Base-by-base conservation (phyloP, 2,888 invertebrate species). In the Tiliacea aurago region DNA sequence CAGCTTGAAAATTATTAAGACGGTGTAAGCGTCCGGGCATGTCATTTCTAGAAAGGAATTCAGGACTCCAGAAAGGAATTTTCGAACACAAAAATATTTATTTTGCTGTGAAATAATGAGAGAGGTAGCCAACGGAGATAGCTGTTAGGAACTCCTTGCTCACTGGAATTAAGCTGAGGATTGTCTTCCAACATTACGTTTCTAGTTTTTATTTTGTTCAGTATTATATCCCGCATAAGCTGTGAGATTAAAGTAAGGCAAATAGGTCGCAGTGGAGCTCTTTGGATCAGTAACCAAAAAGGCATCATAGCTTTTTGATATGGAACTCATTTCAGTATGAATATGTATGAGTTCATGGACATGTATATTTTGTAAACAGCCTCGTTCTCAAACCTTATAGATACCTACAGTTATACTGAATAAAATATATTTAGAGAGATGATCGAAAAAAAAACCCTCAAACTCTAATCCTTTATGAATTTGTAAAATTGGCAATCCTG, bases 61-160 rank as follows among this genome's bases (percentile, higher is more conserved):
- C 65, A 69, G 55, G 72, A 84, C 68, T 70, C 78, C 49, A 51
- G 61, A 47, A 81, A 75, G 67, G 74, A 76, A 83, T 79, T 75
- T 67, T 69, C 65, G 63, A 84, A 83, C 53, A 70, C 73, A 79
- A 84, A 79, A 82, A 84, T 85, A 81, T 84, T 81, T 83, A 81
- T 83, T 85, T 78, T 76, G 56, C 72, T 72, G 55, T 73, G 64
- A 71, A 84, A 83, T 85, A 85, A 84, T 84, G 75, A 81, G 72
- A 69, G 73, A 76, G 55, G 70, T 78, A 76, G 75, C 71, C 64
- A 78, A 70, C 76, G 72, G 70, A 80, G 77, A 81, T 85, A 83
- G 76, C 77, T 74, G 77, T 64, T 69, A 71, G 61, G 56, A 81
- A 83, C 68, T 76, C 53, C 81, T 84, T 78, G 81, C 78, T 62